A percentile compares a stretch with the other conserved stretches of the same genome.
phyloP scores from a whole-genome alignment of 2,797 vertebrate genomes.

The Lagocephalus sceleratus region DNA sequence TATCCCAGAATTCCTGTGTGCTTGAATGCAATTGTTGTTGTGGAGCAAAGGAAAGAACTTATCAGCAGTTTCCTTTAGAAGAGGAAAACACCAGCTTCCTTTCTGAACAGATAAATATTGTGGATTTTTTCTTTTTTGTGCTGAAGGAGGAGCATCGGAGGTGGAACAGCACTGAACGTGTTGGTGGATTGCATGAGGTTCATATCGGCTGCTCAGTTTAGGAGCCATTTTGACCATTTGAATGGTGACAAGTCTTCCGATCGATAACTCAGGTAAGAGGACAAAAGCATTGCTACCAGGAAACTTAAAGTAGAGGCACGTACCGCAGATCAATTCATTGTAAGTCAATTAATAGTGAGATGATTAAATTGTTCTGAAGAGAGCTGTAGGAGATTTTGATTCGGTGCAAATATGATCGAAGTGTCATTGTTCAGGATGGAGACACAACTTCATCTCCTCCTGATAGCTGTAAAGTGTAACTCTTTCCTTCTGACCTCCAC shows the following conservation, averaged over 20 bases:
- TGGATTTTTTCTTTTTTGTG: constrained; percentile 70
- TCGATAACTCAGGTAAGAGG: constrained; percentile 49
- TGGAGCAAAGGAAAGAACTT: constrained; percentile 77
- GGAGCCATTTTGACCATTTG: constrained; percentile 6
- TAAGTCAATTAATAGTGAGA: too few relatives aligned
- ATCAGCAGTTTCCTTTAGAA: constrained; percentile 79
- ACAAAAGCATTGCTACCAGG: neutral
- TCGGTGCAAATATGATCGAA: neutral
- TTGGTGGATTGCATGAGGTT: constrained; percentile 18
- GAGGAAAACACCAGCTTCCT: constrained; percentile 74
- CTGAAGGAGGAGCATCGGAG: constrained; percentile 55
- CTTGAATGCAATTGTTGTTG: constrained; percentile 72
- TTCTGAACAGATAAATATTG: constrained; percentile 71
- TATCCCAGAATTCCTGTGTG: constrained; percentile 66
- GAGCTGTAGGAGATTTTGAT: neutral
- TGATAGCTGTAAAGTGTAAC: neutral
- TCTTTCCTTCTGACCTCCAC: constrained; percentile 14
- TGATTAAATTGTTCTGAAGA: too few relatives aligned
- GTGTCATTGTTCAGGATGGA: too few relatives aligned
- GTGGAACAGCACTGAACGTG: constrained; percentile 38
- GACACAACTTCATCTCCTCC: too few relatives aligned
- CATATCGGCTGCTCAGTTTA: constrained; percentile 9
- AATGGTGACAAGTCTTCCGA: constrained; percentile 18
- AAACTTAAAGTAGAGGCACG: neutral
- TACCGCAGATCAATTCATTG: too few relatives aligned